phyloP scores from a whole-genome alignment of 2,797 vertebrate genomes.

The Cossypha dichroa region DNA sequence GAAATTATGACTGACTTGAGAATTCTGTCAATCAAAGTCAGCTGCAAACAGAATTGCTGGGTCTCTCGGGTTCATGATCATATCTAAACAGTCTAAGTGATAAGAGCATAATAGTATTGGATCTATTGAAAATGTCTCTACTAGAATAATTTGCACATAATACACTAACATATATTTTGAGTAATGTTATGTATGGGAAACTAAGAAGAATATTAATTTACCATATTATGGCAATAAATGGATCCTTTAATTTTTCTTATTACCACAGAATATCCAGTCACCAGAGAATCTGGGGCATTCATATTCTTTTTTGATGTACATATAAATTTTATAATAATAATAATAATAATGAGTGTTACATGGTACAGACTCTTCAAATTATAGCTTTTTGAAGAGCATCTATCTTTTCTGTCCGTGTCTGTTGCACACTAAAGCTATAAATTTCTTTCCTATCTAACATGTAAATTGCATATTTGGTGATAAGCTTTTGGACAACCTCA shows the following conservation, averaged over 20 bases:
- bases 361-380: not conserved
- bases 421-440: not conserved
- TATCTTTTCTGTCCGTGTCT: not conserved
- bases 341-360: not conserved
- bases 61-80: not conserved
- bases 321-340: not conserved
- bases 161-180: not conserved
- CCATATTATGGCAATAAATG: accelerated
- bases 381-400: not conserved
- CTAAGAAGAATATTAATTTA: not conserved
- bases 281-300: not conserved
- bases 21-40: not conserved
- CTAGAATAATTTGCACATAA: not conserved
- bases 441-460: not conserved
- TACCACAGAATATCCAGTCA: not conserved
- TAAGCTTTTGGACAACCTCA: not conserved
- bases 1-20: not conserved
- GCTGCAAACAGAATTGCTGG: not conserved
- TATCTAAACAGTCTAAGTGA: not conserved
- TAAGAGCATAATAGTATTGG: not conserved
- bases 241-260: not conserved
- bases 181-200: not conserved
- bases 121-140: not conserved
- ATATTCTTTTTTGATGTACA: not conserved
- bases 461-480: not conserved